phyloP scores from a whole-genome alignment of 2,888 invertebrate species.

The Ctenicera cuprea region DNA sequence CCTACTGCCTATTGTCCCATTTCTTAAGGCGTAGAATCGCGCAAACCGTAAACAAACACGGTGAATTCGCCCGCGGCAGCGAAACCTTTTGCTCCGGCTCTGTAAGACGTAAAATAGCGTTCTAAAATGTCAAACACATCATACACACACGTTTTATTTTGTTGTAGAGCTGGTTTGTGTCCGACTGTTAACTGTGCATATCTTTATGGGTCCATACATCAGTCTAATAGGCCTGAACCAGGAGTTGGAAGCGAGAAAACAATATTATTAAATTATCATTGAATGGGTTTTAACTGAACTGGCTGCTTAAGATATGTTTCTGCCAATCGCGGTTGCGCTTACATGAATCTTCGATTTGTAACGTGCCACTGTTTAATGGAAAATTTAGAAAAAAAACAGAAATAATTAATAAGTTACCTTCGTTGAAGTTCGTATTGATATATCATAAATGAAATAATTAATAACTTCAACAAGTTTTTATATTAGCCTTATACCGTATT shows the following conservation, averaged over 20 bases:
- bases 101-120: conserved; percentile 61
- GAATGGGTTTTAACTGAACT: conserved; percentile 44
- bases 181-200: conserved; percentile 58
- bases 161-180: conserved; percentile 55
- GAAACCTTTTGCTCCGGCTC: conserved; percentile 55
- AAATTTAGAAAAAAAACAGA: too few species aligned
- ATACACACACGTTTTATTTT: conserved; percentile 66
- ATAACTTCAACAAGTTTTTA: too few species aligned
- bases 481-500: too few species aligned
- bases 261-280: conserved; percentile 55
- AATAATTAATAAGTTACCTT: too few species aligned
- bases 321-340: conserved; percentile 34
- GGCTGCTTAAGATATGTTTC: conserved; percentile 30
- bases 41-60: conserved; percentile 61
- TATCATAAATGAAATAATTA: too few species aligned
- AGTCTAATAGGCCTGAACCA: conserved; percentile 57
- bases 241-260: conserved; percentile 57
- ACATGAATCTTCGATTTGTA: not conserved
- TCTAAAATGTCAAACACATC: conserved; percentile 68
- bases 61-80: conserved; percentile 48
- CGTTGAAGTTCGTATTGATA: too few species aligned
- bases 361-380: too few species aligned
- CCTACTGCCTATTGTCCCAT: conserved; percentile 56
- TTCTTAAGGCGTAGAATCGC: conserved; percentile 62
- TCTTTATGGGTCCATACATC: conserved; percentile 58